Conservation (phyloP, 2,888 invertebrate genomes). For the Hydroisotoma schaefferi region DNA sequence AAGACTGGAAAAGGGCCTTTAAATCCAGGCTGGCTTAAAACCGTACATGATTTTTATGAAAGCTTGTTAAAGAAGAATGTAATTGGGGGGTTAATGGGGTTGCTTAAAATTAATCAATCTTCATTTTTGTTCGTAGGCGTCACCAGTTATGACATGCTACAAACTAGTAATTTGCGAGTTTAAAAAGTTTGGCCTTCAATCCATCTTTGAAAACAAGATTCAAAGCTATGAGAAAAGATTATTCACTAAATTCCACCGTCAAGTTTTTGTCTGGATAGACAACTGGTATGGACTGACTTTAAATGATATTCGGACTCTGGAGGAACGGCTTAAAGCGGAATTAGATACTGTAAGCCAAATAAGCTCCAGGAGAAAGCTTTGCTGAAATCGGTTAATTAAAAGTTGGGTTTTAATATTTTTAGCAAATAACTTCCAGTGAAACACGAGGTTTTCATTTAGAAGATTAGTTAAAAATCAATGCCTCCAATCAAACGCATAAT, state of each 20-base stretch:
- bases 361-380: too few species aligned
- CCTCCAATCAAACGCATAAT: too few species aligned
- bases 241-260: constrained; percentile 62
- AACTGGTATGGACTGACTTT: constrained; percentile 60
- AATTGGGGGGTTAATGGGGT: not conserved
- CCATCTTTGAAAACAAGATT: constrained; percentile 58
- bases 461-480: too few species aligned
- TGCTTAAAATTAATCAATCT: not conserved
- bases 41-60: constrained; percentile 22
- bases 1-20: constrained; percentile 60
- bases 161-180: constrained; percentile 63
- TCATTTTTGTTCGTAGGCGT: constrained; percentile 39
- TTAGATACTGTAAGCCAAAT: constrained; percentile 53
- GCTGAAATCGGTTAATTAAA: too few species aligned
- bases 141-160: constrained; percentile 63
- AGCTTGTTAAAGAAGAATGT: too few species aligned
- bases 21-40: constrained; percentile 50
- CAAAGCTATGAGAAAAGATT: constrained; percentile 58
- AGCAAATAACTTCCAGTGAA: too few species aligned
- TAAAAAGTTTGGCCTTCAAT: constrained; percentile 64
- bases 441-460: too few species aligned
- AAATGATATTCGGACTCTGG: constrained; percentile 59
- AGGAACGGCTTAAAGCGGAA: constrained; percentile 57
- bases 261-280: constrained; percentile 64
- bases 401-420: too few species aligned